These are phyloP conservation scores for Clunio marinus DNA, from an alignment of 2,888 invertebrate species.

Conservation along the genomic window DNA sequence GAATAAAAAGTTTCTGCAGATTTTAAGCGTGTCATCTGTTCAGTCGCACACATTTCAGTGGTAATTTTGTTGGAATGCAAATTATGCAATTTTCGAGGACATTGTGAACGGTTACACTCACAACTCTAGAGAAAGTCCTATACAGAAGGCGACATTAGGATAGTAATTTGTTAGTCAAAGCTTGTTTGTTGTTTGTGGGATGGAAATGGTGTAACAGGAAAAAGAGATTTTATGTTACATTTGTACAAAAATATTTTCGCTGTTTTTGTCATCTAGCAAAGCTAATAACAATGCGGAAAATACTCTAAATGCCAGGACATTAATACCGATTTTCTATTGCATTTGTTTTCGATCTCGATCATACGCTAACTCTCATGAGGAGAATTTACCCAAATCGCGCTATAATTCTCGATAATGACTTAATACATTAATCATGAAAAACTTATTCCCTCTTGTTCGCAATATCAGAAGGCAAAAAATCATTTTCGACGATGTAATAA, in stretches of 20 bases:
- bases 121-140: slow-evolving; percentile 7
- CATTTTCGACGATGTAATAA: neutral
- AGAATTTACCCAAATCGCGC: neutral
- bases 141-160: no score
- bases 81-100: slow-evolving; percentile 16
- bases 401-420: neutral
- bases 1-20: no score
- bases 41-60: neutral
- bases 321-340: slow-evolving; percentile 14
- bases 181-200: neutral
- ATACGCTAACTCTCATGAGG: neutral
- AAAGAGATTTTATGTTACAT: neutral
- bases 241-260: neutral
- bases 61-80: slow-evolving; percentile 19
- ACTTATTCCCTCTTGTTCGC: neutral
- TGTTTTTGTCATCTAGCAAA: no score
- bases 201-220: neutral
- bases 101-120: neutral
- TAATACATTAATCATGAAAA: neutral
- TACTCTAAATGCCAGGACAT: no score
- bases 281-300: no score
- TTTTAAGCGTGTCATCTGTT: slow-evolving; percentile 2
- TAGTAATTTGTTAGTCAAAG: slow-evolving; percentile 29
- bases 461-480: neutral
- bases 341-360: slow-evolving; percentile 1